Base-by-base conservation (phyloP, 2,797 vertebrate species). In the Siniperca undulata region DNA sequence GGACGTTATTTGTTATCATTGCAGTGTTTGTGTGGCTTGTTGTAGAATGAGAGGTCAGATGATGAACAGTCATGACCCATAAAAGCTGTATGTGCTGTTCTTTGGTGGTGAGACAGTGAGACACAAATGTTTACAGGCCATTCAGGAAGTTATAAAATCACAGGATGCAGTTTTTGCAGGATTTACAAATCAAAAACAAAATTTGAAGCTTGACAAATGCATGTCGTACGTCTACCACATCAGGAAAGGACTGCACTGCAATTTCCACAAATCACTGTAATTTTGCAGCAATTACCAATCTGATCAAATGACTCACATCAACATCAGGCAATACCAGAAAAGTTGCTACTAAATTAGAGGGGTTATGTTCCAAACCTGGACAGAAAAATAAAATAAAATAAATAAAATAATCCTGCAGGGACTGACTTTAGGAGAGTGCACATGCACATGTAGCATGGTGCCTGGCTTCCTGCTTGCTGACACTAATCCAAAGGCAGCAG, bases 401-500 rank as follows among this genome's bases (percentile, higher is more conserved):
- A 80, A 72, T 64, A 40, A 56, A 40, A 80, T 73, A 80, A 85
- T 82, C 74, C 77, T 56, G 53, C 60, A 77, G 74, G 71, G 64
- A 58, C 58, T 70, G 79, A 88, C 81, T 87, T 82, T 44, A 65
- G 78, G 85, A 86, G 91, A 58, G 77, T 67, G 86, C 82, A 84
- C 86, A 84, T 70, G 77, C 80, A 88, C 89, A 86, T 75, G 84
- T 70, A 90, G 82, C 89, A 68, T 58, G 67, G 65, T 73, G 88
- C 84, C 83, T 52, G 82, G 88, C 92, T 93, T 94, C 90, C 91
- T 91, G 90, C 91, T 88, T 79, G 87, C 88, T 95, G 93, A 95
- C 93, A 94, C 91, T 94, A 94, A 95, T 95, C 95, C 93, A 92
- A 94, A 88, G 88, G 90, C 92, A 91, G 91, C 72, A n/a, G 89